Base-by-base conservation (phyloP, 37 sponge, comb jelly and placozoan species). In the Chondrosia reniformis region DNA sequence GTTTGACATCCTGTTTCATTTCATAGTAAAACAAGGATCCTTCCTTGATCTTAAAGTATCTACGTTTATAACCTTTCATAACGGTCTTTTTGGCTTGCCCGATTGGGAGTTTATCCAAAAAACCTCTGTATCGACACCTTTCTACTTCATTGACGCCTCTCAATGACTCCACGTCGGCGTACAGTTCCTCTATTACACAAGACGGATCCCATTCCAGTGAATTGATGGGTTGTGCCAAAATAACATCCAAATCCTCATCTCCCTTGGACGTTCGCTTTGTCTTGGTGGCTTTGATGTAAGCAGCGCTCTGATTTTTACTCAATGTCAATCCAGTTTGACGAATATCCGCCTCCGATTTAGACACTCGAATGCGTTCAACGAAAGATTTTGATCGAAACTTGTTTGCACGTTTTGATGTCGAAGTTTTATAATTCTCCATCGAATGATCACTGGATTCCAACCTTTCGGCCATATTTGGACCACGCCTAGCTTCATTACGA, bases 21-120 rank as follows among this genome's bases (percentile, higher is more conserved):
- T 93, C 87, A 54, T 83, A 93, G 55, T 93, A 93, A 62, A 79
- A 93, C 13, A 89, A 17, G 24, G 84, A 85, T 0, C 87, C 87
- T 37, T 86, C 80, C 41, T 76, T 86, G 10, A 78, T 56, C 39
- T 86, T 64, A 57, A 89, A 89, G 72, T 84, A 93, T 2, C 94
- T 80, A 25, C 77, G 33, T 76, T 89, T 93, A 82, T 84, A 93
- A 0, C 88, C 88, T 58, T 89, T 92, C 42, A 78, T 75, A 30
- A 92, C 38, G 2, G 79, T 58, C 13, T 78, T 32, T 64, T 89
- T 93, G 22, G 43, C 76, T 45, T 86, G 80, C 15, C 85, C 85
- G 0, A 83, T 52, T 33, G 93, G 93, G 15, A 93, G 84, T 42
- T 93, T 93, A 2, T 93, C 87, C 45, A 93, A 32, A 38, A 84